phyloP scores from a whole-genome alignment of 2,113 vertebrate genomes.

The Callospermophilus lateralis region DNA sequence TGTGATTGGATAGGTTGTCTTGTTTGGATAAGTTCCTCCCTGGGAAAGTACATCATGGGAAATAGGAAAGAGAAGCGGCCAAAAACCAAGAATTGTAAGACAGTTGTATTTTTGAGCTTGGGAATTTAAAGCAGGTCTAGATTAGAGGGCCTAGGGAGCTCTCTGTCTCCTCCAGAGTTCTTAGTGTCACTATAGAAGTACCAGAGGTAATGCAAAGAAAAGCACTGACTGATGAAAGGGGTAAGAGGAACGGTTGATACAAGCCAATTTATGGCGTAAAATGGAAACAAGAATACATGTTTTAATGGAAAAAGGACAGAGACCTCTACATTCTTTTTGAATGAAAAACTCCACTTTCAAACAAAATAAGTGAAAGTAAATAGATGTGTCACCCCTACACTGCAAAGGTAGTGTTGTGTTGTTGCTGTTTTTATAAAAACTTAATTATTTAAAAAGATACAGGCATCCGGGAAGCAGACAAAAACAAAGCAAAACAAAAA shows the following conservation, averaged over 20 bases:
- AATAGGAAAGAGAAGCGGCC: background rate
- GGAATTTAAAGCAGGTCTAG: background rate
- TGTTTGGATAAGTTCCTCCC: background rate
- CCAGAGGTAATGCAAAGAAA: background rate
- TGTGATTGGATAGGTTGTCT: background rate
- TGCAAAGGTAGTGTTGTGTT: background rate
- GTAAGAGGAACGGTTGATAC: rapidly evolving
- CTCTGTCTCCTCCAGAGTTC: background rate
- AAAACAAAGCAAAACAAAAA: background rate
- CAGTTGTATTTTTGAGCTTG: background rate
- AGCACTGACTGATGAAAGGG: background rate
- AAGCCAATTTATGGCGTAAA: background rate
- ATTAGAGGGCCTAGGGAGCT: rapidly evolving
- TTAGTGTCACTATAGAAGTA: background rate
- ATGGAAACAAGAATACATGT: background rate
- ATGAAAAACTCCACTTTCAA: background rate
- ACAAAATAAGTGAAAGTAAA: background rate
- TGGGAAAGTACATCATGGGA: background rate
- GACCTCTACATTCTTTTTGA: background rate
- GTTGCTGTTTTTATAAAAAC: background rate
- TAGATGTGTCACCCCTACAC: no score
- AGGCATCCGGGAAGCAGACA: background rate
- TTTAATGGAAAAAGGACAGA: background rate
- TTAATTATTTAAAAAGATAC: background rate
- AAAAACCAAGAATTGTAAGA: background rate